Evolutionary conservation across 2,888 invertebrate species (phyloP).

Genomic region (Tachina lurida): DNA sequence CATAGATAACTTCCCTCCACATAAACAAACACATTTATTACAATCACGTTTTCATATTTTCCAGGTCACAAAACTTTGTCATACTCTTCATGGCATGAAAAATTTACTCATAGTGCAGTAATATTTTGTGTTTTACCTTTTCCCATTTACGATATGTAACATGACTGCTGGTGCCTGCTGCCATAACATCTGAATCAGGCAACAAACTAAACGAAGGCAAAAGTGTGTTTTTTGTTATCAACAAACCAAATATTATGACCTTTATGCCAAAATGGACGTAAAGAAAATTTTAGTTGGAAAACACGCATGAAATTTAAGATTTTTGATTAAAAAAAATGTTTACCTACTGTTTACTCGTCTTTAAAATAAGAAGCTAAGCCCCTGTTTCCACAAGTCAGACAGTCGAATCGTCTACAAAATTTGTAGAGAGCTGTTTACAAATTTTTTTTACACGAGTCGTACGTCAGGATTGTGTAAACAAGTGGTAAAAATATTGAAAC

Average conservation of each 20-base stretch:
- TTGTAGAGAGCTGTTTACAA: too few species aligned
- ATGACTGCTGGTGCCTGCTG: not conserved
- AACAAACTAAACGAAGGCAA: conserved; percentile 2
- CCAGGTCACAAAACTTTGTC: conserved; percentile 64
- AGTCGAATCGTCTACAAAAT: too few species aligned
- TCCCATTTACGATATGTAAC: conserved; percentile 35
- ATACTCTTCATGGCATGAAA: conserved; percentile 39
- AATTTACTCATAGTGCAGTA: conserved; percentile 14
- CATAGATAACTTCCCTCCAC: not conserved
- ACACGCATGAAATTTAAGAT: conserved; percentile 18
- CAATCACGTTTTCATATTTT: conserved; percentile 64
- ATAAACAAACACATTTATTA: conserved; percentile 43
- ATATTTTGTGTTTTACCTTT: conserved; percentile 21
- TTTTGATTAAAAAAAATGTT: conserved; percentile 10
- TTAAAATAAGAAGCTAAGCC: too few species aligned
- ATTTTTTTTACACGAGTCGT: too few species aligned
- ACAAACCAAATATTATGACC: conserved; percentile 48
- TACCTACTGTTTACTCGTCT: not conserved
- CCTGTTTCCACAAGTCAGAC: not conserved
- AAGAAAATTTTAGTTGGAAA: conserved; percentile 12
- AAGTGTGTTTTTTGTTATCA: conserved; percentile 13
- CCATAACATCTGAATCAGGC: not conserved
- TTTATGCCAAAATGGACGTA: conserved; percentile 29
- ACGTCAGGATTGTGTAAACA: too few species aligned
- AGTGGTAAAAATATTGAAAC: too few species aligned